Conservation (phyloP, 2,113 vertebrate genomes). For the Sminthopsis crassicaudata region DNA sequence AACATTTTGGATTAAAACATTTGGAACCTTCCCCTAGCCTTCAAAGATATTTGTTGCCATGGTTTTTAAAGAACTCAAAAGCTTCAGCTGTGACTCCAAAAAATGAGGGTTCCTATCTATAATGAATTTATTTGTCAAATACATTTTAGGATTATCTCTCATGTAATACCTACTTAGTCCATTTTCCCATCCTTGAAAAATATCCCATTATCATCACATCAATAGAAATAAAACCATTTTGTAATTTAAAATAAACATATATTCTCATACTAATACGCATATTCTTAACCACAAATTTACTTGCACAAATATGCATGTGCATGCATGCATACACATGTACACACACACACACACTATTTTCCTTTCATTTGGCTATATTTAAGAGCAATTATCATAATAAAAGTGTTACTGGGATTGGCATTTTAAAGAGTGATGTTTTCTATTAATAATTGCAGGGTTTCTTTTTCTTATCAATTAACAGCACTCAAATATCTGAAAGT, state of each 20-base stretch:
- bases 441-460: not conserved
- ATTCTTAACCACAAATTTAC: not conserved
- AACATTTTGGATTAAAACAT: slow-evolving; percentile 73
- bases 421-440: not conserved
- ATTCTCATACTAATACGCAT: not conserved
- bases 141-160: slow-evolving; percentile 71
- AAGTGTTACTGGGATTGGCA: not conserved
- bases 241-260: not conserved
- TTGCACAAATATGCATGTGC: too few relatives aligned
- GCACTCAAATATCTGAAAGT: not conserved
- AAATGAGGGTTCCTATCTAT: slow-evolving; percentile 69
- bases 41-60: slow-evolving; percentile 81
- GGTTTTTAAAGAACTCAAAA: slow-evolving; percentile 78
- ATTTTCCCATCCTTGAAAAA: not conserved
- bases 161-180: slow-evolving; percentile 52
- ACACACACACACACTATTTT: not conserved
- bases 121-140: slow-evolving; percentile 73
- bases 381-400: not conserved
- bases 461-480: slow-evolving; percentile 24
- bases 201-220: slow-evolving; percentile 23
- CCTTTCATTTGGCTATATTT: not conserved
- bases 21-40: slow-evolving; percentile 77
- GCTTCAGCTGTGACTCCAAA: slow-evolving; percentile 75
- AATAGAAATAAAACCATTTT: slow-evolving; percentile 10
- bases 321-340: too few relatives aligned